Percentiles rank a stretch among this genome's conserved stretches.
phyloP scores from a whole-genome alignment of 1,140 invertebrate species.

The Trichogramma pretiosum region DNA sequence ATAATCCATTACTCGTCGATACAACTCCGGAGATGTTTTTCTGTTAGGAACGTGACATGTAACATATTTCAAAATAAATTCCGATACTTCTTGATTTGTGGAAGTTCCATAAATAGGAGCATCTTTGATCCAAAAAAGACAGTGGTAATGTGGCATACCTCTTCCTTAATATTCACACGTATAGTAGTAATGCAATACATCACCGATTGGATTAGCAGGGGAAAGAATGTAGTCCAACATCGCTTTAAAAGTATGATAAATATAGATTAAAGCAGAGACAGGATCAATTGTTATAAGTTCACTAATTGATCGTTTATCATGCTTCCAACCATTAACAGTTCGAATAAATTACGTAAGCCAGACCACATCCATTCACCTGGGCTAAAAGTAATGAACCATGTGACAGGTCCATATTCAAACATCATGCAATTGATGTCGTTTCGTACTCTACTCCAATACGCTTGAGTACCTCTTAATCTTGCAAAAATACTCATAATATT shows the following conservation, averaged over 20 bases:
- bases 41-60: slow-evolving; percentile 27
- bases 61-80: slow-evolving; percentile 31
- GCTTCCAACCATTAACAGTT: slow-evolving; percentile 23
- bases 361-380: slow-evolving; percentile 32
- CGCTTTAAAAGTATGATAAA: slow-evolving; percentile 31
- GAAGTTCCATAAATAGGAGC: slow-evolving; percentile 22
- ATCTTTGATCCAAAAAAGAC: slow-evolving; percentile 28
- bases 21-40: slow-evolving; percentile 16
- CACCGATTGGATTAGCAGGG: slow-evolving; percentile 24
- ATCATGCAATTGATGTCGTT: slow-evolving; percentile 28
- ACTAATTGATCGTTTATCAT: slow-evolving; percentile 13
- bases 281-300: slow-evolving; percentile 27
- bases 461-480: slow-evolving; percentile 25
- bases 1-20: slow-evolving; percentile 21
- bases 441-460: slow-evolving; percentile 25
- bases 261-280: slow-evolving; percentile 26
- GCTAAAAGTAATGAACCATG: slow-evolving; percentile 37
- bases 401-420: slow-evolving; percentile 31
- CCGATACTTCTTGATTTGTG: slow-evolving; percentile 23
- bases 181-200: slow-evolving; percentile 27
- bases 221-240: slow-evolving; percentile 32
- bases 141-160: slow-evolving; percentile 30
- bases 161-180: slow-evolving; percentile 28
- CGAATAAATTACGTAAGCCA: slow-evolving; percentile 29
- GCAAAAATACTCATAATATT: slow-evolving; percentile 26